Percentiles rank a stretch among this genome's conserved stretches.
These are phyloP conservation scores for Galeruca laticollis DNA, from an alignment of 2,888 invertebrate genomes.

Conservation along the genomic window DNA sequence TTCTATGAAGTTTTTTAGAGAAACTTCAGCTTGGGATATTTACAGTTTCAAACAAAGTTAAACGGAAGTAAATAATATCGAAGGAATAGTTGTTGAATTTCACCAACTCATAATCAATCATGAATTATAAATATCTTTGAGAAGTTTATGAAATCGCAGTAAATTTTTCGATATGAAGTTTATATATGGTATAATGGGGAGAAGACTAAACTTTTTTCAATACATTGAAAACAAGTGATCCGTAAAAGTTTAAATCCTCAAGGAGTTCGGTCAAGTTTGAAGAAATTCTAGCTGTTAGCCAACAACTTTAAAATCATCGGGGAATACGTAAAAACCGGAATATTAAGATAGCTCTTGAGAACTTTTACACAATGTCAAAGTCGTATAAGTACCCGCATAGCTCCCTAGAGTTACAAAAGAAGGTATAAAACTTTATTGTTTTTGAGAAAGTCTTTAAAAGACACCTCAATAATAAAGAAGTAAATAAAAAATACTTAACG, in stretches of 20 bases:
- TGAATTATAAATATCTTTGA: too few relatives aligned
- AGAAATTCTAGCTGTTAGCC: slow-evolving; percentile 28
- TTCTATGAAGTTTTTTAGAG: too few relatives aligned
- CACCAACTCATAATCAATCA: too few relatives aligned
- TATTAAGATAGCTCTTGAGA: slow-evolving; percentile 23
- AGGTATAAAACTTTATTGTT: background rate
- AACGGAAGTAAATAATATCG: too few relatives aligned
- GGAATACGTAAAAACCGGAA: slow-evolving; percentile 21
- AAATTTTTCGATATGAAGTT: slow-evolving; percentile 7
- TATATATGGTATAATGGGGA: slow-evolving; percentile 17
- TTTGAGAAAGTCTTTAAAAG: background rate
- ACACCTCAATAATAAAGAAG: too few relatives aligned
- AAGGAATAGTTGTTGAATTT: too few relatives aligned
- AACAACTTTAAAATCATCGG: slow-evolving; percentile 27
- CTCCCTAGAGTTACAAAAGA: background rate
- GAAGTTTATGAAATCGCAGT: background rate
- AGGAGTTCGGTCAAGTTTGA: slow-evolving; percentile 29
- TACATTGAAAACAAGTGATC: slow-evolving; percentile 28
- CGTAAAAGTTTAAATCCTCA: slow-evolving; percentile 5
- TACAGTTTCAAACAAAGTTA: too few relatives aligned
- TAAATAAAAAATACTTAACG: background rate
- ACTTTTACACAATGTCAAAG: slow-evolving; percentile 24
- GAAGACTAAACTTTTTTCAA: slow-evolving; percentile 28
- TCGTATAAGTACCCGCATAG: slow-evolving; percentile 21
- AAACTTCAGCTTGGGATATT: too few relatives aligned